Evolutionary conservation across 1,140 invertebrate genomes (phyloP).

Genomic region (Mylabris phalerata): DNA sequence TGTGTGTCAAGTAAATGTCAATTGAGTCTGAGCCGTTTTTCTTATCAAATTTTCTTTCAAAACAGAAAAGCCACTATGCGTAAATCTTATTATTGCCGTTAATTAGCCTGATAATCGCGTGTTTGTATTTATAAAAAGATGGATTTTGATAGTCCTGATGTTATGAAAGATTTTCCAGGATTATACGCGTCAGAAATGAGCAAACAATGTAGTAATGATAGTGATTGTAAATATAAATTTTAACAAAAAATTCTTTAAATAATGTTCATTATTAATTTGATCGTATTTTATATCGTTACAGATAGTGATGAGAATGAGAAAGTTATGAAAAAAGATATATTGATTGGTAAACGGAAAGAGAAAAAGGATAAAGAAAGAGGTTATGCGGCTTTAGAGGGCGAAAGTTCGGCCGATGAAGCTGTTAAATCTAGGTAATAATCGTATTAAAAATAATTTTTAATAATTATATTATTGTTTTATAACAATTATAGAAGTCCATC

Average conservation of each 20-base stretch:
- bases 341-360: constrained; percentile 60
- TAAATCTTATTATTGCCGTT: too few relatives aligned
- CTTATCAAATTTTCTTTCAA: too few relatives aligned
- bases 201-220: constrained; percentile 69
- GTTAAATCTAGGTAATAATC: constrained; percentile 70
- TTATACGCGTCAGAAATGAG: constrained; percentile 73
- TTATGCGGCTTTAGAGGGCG: constrained; percentile 86
- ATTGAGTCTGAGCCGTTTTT: too few relatives aligned
- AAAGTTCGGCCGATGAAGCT: constrained; percentile 87
- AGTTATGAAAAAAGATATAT: constrained; percentile 49
- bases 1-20: too few relatives aligned
- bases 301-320: constrained; percentile 42
- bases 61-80: too few relatives aligned
- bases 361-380: constrained; percentile 78
- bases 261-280: not conserved
- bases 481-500: constrained; percentile 68
- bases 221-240: constrained; percentile 63
- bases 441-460: not conserved
- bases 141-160: constrained; percentile 87
- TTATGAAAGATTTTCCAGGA: constrained; percentile 85
- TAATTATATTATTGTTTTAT: not conserved
- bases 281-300: constrained; percentile 20
- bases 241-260: not conserved
- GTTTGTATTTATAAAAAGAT: constrained; percentile 42
- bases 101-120: too few relatives aligned